Conservation (phyloP, 2,797 vertebrate genomes). For the Perodicticus potto region DNA sequence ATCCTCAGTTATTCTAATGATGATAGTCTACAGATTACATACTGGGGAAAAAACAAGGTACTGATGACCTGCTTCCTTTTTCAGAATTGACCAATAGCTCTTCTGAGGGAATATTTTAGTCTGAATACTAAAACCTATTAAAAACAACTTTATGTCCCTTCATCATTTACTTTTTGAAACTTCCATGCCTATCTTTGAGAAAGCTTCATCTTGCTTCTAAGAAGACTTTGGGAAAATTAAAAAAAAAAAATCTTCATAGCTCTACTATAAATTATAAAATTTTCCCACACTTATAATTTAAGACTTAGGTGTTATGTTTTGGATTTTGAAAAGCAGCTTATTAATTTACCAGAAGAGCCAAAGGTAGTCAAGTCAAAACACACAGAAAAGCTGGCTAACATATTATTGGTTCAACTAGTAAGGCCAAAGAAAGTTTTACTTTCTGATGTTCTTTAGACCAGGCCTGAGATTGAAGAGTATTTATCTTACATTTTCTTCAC, state of each 20-base stretch:
- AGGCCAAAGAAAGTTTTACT: background rate
- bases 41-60: background rate
- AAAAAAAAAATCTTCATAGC: constrained; percentile 73
- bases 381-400: background rate
- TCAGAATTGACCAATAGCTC: background rate
- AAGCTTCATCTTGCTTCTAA: constrained; percentile 30
- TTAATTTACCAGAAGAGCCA: background rate
- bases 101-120: constrained; percentile 53
- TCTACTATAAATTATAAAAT: constrained; percentile 77
- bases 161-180: constrained; percentile 63
- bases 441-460: background rate
- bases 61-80: constrained; percentile 33
- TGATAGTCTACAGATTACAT: background rate
- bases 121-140: constrained; percentile 53
- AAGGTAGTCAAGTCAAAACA: background rate
- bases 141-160: background rate
- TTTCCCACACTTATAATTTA: constrained; percentile 72
- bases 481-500: background rate
- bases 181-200: constrained; percentile 43
- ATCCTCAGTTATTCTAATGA: background rate
- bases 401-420: background rate
- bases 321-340: background rate
- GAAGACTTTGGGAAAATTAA: constrained; percentile 50
- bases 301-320: background rate
- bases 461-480: background rate